Evolutionary conservation across 2,113 vertebrate genomes (phyloP).

Genomic region (Pipra filicauda): DNA sequence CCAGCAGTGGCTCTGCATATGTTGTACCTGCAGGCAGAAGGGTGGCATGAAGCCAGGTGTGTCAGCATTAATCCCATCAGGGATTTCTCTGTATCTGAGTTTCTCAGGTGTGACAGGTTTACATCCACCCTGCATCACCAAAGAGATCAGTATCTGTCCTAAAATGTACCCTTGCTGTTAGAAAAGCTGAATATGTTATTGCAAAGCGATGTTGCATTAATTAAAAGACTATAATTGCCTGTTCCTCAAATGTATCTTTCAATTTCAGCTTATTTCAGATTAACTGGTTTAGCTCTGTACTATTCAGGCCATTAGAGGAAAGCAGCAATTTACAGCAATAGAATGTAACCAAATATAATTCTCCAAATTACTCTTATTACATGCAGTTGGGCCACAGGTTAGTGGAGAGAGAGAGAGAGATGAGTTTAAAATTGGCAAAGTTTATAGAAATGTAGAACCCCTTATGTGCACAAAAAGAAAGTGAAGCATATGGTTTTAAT

Average conservation of each 20-base stretch:
- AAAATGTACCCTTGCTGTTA: background rate
- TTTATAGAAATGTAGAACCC: constrained; percentile 8
- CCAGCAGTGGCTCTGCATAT: background rate
- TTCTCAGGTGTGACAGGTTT: background rate
- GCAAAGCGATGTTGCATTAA: background rate
- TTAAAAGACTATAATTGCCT: background rate
- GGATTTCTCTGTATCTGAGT: background rate
- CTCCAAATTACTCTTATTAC: constrained; percentile 50
- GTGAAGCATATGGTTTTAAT: constrained; percentile 35
- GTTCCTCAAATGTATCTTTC: background rate
- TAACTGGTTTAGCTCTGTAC: constrained; percentile 16
- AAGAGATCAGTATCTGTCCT: background rate
- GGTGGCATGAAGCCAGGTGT: background rate
- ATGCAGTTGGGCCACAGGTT: constrained; percentile 30
- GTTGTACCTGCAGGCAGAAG: background rate
- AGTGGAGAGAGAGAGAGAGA: background rate
- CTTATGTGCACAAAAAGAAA: background rate
- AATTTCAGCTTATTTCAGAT: background rate
- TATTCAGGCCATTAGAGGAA: constrained; percentile 24
- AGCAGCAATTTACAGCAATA: constrained; percentile 43
- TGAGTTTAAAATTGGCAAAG: constrained; percentile 17
- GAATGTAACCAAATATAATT: constrained; percentile 32
- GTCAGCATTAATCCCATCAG: background rate
- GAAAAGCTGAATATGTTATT: background rate
- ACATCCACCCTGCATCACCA: background rate